Evolutionary conservation across 2,888 invertebrate species (phyloP).

Genomic region (Drosophila setosimentum): DNA sequence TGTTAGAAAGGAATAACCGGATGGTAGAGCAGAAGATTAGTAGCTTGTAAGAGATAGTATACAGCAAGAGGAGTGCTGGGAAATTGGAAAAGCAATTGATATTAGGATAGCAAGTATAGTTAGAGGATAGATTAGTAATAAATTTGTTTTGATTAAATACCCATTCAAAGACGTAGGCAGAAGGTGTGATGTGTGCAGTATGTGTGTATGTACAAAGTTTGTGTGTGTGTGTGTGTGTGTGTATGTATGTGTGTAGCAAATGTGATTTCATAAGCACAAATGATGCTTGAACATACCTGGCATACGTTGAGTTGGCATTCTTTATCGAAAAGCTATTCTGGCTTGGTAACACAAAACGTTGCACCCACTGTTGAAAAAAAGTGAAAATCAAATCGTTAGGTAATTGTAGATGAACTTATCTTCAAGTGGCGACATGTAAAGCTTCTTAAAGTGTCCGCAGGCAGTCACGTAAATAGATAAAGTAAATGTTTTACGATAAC

Average conservation of each 20-base stretch:
- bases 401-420: conserved; percentile 41
- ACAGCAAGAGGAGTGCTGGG: conserved; percentile 36
- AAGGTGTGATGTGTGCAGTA: conserved; percentile 20
- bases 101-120: conserved; percentile 31
- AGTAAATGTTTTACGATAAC: conserved; percentile 26
- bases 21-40: conserved; percentile 29
- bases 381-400: conserved; percentile 32
- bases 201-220: conserved; percentile 21
- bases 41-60: conserved; percentile 12
- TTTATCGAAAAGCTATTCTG: conserved; percentile 86
- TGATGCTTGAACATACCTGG: conserved; percentile 86
- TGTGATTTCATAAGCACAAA: conserved; percentile 17
- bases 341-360: conserved; percentile 87
- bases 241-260: conserved; percentile 19
- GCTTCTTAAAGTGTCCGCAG: conserved; percentile 25
- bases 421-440: conserved; percentile 36
- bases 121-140: conserved; percentile 22
- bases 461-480: conserved; percentile 75
- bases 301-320: conserved; percentile 86
- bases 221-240: conserved; percentile 13
- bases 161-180: conserved; percentile 15
- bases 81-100: conserved; percentile 34
- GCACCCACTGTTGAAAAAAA: conserved; percentile 85
- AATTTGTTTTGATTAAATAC: conserved; percentile 33
- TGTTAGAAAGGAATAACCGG: conserved; percentile 47